These are phyloP conservation scores for Tamias sibiricus DNA, from an alignment of 2,113 vertebrate genomes.

Conservation along the genomic window DNA sequence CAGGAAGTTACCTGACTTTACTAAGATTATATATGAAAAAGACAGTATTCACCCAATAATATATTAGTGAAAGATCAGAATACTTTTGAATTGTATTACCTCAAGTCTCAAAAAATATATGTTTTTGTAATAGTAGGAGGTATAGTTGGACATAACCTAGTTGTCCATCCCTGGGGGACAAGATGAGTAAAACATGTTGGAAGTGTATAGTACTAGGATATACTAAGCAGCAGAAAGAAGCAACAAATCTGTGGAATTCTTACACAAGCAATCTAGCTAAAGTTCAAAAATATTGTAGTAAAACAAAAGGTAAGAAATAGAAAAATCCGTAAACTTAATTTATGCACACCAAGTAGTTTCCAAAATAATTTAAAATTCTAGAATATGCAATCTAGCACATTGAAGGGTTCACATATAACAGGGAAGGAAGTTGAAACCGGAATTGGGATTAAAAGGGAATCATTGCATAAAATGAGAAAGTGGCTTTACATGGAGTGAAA, in stretches of 20 bases:
- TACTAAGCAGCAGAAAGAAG: neutral
- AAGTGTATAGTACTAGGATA: neutral
- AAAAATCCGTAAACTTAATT: neutral
- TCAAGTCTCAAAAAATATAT: neutral
- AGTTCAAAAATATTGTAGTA: neutral
- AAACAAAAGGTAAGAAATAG: neutral
- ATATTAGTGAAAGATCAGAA: neutral
- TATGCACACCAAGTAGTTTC: neutral
- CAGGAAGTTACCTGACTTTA: neutral
- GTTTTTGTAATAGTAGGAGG: neutral
- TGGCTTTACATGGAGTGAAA: neutral
- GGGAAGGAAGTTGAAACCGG: neutral
- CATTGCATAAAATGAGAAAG: neutral
- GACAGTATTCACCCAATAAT: neutral
- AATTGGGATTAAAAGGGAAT: neutral
- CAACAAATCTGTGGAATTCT: neutral
- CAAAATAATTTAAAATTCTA: slow-evolving; percentile 35
- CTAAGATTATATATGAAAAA: neutral
- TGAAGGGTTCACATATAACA: neutral
- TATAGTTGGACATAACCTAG: neutral
- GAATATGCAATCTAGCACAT: neutral
- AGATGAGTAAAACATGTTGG: neutral
- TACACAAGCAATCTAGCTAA: neutral
- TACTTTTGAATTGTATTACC: neutral
- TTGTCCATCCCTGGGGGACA: neutral